Conservation (phyloP, 35 echinoderm and acorn worm species). For the Eucidaris tribuloides region DNA sequence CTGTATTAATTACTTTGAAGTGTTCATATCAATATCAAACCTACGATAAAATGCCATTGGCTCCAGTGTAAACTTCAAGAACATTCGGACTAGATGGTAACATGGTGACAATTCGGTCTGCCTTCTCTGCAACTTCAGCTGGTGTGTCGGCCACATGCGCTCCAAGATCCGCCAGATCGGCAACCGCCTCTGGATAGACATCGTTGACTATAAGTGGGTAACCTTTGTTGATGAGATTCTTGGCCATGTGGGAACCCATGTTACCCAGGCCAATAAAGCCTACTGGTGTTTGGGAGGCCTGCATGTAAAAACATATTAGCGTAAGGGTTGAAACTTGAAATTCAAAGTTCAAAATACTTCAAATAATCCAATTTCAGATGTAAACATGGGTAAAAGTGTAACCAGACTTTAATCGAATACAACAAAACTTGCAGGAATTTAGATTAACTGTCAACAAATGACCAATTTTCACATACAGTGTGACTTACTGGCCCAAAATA, state of each 20-base stretch:
- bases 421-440: no score
- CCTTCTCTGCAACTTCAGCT: constrained; percentile 89
- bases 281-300: constrained; percentile 79
- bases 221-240: constrained; percentile 83
- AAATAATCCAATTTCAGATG: no score
- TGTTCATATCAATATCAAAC: no score
- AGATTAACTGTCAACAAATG: no score
- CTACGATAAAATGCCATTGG: constrained; percentile 77
- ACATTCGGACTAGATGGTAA: constrained; percentile 96
- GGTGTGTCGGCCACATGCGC: constrained; percentile 74
- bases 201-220: constrained; percentile 82
- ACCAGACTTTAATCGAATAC: no score
- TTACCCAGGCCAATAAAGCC: constrained; percentile 96
- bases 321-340: no score
- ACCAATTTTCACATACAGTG: no score
- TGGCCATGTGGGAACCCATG: constrained; percentile 93
- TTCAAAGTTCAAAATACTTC: no score
- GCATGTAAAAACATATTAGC: no score
- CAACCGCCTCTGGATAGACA: constrained; percentile 85
- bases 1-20: no score
- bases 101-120: constrained; percentile 90
- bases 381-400: no score
- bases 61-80: constrained; percentile 71
- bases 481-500: no score
- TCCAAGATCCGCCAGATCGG: constrained; percentile 77